Base-by-base conservation (phyloP, 2,113 vertebrate species). In the Tympanuchus pallidicinctus region DNA sequence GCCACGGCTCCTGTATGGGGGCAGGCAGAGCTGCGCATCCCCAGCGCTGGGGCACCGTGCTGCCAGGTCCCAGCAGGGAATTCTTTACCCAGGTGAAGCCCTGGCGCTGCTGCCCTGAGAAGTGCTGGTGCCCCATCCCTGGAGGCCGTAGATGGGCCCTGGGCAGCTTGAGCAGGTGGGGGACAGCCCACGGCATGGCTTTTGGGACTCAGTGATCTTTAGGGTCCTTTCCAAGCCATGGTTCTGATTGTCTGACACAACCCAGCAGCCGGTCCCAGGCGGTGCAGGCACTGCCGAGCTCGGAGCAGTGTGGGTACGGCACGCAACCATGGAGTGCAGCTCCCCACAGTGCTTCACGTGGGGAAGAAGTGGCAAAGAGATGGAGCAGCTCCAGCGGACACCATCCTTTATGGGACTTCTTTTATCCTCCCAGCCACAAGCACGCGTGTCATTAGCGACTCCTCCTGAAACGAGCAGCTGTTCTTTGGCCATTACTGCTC, bases 401-500 rank as follows among this genome's bases (percentile, higher is more conserved):
- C 47, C 60, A 19, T 36, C 77, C 50, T 92, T 64, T 17, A 73
- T 40, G 48, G 69, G 50, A 48, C 73, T 72, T 38, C 8, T 78
- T 73, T 71, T 60, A 85, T 87, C 64, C 60, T 81, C 74, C 82
- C 78, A 56, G 52, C 66, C 76, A 30, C 43, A 17, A 43, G 82
- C 56, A 48, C 78, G 66, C 34, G 85, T 88, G 85, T 80, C 82
- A 54, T 85, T 72, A 94, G 78, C 75, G 7, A 38, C 78, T 69
- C 71, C 81, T 90, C 92, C 86, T 42, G 94, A 85, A 80, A 66
- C 3, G 18, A 86, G 84, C 86, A 95, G 82, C 86, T 96, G 96
- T 86, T 94, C 93, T 82, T 47, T 59, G 84, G 87, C 92, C 78
- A 72, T 89, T 85, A 82, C 86, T 4, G 87, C 82, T 94, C 80